Percentiles rank a stretch among this genome's conserved stretches.
Evolutionary conservation across 2,797 vertebrate species (phyloP).

Genomic region (Rachycentron canadum): DNA sequence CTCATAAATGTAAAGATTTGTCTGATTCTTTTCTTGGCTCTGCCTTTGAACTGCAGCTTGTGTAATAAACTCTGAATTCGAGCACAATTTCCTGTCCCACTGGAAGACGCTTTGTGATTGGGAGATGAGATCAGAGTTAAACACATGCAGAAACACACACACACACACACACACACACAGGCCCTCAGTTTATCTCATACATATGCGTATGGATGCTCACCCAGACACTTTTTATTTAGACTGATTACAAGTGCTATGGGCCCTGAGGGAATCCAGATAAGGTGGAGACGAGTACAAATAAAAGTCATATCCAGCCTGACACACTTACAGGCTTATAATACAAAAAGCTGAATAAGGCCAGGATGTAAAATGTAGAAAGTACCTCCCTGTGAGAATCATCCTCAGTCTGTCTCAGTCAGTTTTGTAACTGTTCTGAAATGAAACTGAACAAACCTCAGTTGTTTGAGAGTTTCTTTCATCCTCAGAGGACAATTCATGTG

Average conservation of each 20-base stretch:
- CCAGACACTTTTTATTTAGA: constrained; percentile 46
- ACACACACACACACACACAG: constrained; percentile 25
- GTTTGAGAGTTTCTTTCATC: not conserved
- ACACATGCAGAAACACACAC: constrained; percentile 36
- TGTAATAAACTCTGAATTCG: constrained; percentile 74
- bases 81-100: constrained; percentile 82
- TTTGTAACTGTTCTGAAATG: constrained; percentile 22
- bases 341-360: constrained; percentile 40
- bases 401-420: constrained; percentile 18
- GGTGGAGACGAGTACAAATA: constrained; percentile 28
- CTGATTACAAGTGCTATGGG: constrained; percentile 22
- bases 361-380: constrained; percentile 43
- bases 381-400: constrained; percentile 6
- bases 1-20: constrained; percentile 77
- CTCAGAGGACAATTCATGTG: not conserved
- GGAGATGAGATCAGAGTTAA: constrained; percentile 67
- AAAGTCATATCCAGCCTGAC: constrained; percentile 39
- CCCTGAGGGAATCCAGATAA: constrained; percentile 48
- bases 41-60: constrained; percentile 73
- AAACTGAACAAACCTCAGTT: not conserved
- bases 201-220: constrained; percentile 34
- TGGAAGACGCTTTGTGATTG: constrained; percentile 65
- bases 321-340: constrained; percentile 36
- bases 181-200: constrained; percentile 52
- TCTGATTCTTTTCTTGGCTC: constrained; percentile 64